Evolutionary conservation across 2,113 vertebrate species (phyloP).

Genomic region (Barbus barbus): DNA sequence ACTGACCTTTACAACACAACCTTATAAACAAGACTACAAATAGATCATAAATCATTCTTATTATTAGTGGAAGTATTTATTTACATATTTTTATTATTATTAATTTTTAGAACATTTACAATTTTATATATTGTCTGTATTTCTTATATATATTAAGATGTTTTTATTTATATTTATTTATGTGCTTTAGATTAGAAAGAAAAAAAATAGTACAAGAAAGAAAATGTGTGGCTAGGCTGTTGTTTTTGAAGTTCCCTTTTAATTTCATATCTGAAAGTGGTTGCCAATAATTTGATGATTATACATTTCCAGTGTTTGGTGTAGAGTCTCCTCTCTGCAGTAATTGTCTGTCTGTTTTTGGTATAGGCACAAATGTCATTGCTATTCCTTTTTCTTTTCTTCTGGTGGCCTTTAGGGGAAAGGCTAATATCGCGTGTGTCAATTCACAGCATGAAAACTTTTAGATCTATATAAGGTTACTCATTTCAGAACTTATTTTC

Average conservation of each 20-base stretch:
- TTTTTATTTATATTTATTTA: no score
- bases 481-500: slow-evolving; percentile 77
- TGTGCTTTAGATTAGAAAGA: not conserved
- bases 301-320: slow-evolving; percentile 53
- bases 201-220: not conserved
- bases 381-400: slow-evolving; percentile 75
- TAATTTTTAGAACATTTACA: not conserved
- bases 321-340: slow-evolving; percentile 56
- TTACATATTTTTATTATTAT: not conserved
- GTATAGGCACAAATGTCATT: slow-evolving; percentile 73
- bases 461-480: slow-evolving; percentile 82
- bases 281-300: slow-evolving; percentile 51
- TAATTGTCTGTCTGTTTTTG: slow-evolving; percentile 69
- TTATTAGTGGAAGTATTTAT: not conserved
- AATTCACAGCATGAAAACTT: slow-evolving; percentile 80
- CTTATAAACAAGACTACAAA: not conserved
- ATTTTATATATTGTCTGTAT: not conserved
- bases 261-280: slow-evolving; percentile 45
- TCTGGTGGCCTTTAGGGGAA: slow-evolving; percentile 77
- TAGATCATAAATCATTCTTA: not conserved
- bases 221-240: not conserved
- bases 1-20: not conserved
- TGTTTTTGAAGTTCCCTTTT: slow-evolving; percentile 45
- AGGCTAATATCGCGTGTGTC: slow-evolving; percentile 82
- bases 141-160: not conserved